Evolutionary conservation across 2,888 invertebrate species (phyloP), one percentile per base, ranked within the genome.

Genomic region (Punctoribates punctum): DNA sequence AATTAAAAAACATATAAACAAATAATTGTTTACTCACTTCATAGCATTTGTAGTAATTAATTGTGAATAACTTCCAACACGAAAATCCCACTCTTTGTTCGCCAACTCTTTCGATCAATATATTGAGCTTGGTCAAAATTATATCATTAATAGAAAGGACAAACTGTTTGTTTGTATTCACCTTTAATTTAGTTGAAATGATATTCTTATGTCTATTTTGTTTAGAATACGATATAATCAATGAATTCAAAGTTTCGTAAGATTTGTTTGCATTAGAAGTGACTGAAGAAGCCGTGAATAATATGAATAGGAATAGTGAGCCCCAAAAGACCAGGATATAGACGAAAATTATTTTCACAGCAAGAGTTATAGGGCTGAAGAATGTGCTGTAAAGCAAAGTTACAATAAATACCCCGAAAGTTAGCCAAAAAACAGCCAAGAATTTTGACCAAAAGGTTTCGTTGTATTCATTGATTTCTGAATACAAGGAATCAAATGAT

Each of bases 21-120:
- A n/a, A n/a, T n/a, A n/a, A n/a, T n/a, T n/a, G n/a, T n/a, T n/a
- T n/a, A 34, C 34, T 34, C 23, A 62, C 62, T 62, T 62, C 62
- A 27, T 62, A 27, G 17, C 27, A 27, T 13, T 17, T 25, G 13
- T 5, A 62, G 27, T 62, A 62, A 17, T 62, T 62, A 3, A 62
- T 27, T 27, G 27, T 27, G 27, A 62, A 62, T 29, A 62, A 62
- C 62, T 62, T 29, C 27, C 25, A 62, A 62, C 62, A 62, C 29
- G 62, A 27, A 17, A 62, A 62, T 15, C 62, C 25, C 9, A 62
- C 23, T 2, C 15, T 27, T 23, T 62, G 25, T 13, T 27, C 23
- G 27, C 4, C 62, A 1, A 62, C 9, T 27, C 5, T 23, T 60
- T 62, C 17, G 23, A 60, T 23, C 20, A 23, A 17, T 23, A 27